Conservation (phyloP, 92 coral and sea anemone species). For the Muricea muricata region DNA sequence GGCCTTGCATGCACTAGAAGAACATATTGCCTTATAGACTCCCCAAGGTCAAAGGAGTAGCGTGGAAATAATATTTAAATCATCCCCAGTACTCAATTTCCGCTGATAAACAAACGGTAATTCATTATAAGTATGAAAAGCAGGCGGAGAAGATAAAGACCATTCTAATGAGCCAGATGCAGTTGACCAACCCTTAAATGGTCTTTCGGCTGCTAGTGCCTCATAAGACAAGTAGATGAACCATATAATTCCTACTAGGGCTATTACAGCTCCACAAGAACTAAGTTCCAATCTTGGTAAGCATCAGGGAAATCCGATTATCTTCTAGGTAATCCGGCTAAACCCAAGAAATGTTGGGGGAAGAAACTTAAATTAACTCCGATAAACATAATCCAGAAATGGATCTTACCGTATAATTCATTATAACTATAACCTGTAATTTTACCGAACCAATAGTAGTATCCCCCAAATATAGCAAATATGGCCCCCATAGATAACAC, state of each 20-base stretch:
- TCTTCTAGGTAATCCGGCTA: constrained; percentile 85
- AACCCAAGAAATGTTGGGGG: constrained; percentile 87
- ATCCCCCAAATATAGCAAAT: constrained; percentile 84
- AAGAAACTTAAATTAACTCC: constrained; percentile 87
- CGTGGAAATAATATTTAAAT: constrained; percentile 37
- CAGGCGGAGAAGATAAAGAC: constrained; percentile 85
- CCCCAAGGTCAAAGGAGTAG: constrained; percentile 88
- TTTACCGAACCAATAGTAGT: constrained; percentile 81
- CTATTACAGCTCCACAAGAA: constrained; percentile 77
- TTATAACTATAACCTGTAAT: constrained; percentile 82
- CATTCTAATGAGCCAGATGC: constrained; percentile 79
- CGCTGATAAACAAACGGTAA: constrained; percentile 74
- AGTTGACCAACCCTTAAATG: constrained; percentile 56
- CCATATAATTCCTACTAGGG: constrained; percentile 78
- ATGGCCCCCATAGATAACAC: constrained; percentile 87
- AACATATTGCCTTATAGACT: constrained; percentile 71
- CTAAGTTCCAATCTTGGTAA: constrained; percentile 28
- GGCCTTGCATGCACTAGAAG: constrained; percentile 83
- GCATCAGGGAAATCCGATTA: constrained; percentile 83
- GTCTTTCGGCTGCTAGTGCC: constrained; percentile 50
- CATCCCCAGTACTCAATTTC: constrained; percentile 35
- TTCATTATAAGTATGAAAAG: constrained; percentile 79
- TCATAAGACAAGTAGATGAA: constrained; percentile 77
- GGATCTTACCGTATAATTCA: constrained; percentile 77
- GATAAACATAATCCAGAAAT: constrained; percentile 83